Evolutionary conservation across 2,113 vertebrate species (phyloP).

Genomic region (Anhinga anhinga): DNA sequence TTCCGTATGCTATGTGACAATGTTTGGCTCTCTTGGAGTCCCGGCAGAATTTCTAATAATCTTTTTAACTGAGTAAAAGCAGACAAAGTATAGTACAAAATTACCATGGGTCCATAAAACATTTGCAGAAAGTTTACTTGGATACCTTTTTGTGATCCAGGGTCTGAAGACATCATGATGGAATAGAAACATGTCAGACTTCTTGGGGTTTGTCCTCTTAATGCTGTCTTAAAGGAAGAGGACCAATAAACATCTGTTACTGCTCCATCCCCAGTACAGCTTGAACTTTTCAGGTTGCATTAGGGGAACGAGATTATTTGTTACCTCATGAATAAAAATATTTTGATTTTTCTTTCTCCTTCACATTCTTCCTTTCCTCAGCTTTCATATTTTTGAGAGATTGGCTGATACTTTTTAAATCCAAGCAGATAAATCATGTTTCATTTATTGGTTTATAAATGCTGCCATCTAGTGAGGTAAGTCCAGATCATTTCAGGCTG

Average conservation of each 20-base stretch:
- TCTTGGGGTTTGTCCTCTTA: neutral
- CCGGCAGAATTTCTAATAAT: conserved; percentile 4
- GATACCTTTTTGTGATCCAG: neutral
- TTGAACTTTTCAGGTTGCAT: neutral
- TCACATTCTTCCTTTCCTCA: neutral
- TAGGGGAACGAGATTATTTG: neutral
- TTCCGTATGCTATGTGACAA: neutral
- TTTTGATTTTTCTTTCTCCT: neutral
- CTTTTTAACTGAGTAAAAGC: neutral
- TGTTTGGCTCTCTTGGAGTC: conserved; percentile 3
- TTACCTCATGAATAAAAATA: neutral
- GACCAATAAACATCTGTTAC: neutral
- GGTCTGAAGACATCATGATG: neutral
- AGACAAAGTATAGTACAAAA: conserved; percentile 1
- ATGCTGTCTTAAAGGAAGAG: neutral
- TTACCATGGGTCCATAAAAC: conserved; percentile 2
- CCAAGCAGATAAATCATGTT: neutral
- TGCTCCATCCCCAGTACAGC: neutral
- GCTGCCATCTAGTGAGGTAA: conserved; percentile 67
- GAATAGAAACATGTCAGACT: conserved; percentile 1
- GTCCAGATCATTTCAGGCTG: neutral
- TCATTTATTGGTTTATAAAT: conserved; percentile 50
- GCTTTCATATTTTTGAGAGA: neutral
- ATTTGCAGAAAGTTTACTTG: neutral
- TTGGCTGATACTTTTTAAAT: neutral